Evolutionary conservation across 2,113 vertebrate genomes (phyloP), one percentile per base, ranked within the genome.

Genomic region (Limanda limanda): DNA sequence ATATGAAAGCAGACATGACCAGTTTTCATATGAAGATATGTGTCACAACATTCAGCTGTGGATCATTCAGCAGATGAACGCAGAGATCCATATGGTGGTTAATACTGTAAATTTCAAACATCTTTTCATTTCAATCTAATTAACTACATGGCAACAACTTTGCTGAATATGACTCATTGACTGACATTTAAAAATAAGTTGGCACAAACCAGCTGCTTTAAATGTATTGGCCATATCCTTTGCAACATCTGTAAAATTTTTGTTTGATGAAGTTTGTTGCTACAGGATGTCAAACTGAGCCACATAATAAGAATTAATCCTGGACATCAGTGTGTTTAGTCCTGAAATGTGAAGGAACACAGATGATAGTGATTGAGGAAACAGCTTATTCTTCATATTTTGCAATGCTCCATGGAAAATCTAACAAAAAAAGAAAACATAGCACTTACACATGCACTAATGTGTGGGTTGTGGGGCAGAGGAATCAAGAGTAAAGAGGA

Each of bases 401-500:
- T 35, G 52, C 24, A 63, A 56, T 23, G 59, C 79, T 51, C 37
- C 47, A 66, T 20, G 1, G 2, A 52, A 21, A 48, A 37, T 2
- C 4, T 1, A 7, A 42, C 27, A 48, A 42, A 51, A 14, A 31
- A 31, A 52, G 48, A 67, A 51, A 67, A 67, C n/a, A 68, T 23
- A 15, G 14, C 31, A 55, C 27, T 37, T 20, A 23, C 27, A 35
- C 11, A 76, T 76, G 62, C 42, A 77, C 42, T 80, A 72, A 66
- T 75, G 69, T 67, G 86, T 86, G 81, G 84, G 89, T 48, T 57
- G 81, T 70, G 56, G 68, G 55, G 78, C 74, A 68, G 70, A 59
- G 57, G 75, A 86, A 78, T 42, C 23, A 74, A 74, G 62, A 21
- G 84, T 68, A 68, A 64, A 59, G 64, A 78, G 57, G 68, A 48